Evolutionary conservation across 2,797 vertebrate genomes (phyloP).

Genomic region (Enteromius unitaeniatus): DNA sequence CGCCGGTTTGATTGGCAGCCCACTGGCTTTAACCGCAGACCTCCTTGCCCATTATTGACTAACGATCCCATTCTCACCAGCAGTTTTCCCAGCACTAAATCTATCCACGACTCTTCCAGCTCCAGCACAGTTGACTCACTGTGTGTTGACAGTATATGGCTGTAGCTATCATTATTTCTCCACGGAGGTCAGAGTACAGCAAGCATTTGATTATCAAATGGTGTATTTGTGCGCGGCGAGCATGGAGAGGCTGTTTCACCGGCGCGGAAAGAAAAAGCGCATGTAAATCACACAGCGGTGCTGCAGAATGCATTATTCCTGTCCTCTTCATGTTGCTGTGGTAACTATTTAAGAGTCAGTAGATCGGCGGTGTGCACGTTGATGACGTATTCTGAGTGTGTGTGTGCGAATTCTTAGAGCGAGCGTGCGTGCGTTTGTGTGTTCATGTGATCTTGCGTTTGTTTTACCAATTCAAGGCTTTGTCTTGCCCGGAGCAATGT

Average conservation of each 20-base stretch:
- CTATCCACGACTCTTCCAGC: constrained; percentile 24
- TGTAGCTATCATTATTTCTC: constrained; percentile 52
- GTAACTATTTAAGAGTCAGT: constrained; percentile 82
- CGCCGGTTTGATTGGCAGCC: constrained; percentile 11
- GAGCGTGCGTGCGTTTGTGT: constrained; percentile 8
- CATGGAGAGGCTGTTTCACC: constrained; percentile 48
- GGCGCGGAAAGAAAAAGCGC: constrained; percentile 56
- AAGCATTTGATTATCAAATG: constrained; percentile 56
- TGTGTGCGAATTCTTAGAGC: constrained; percentile 22
- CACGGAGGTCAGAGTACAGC: constrained; percentile 48
- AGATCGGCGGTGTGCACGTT: constrained; percentile 70
- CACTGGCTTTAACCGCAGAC: constrained; percentile 22
- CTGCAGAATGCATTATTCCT: constrained; percentile 78
- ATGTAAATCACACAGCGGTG: constrained; percentile 71
- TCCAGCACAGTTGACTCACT: constrained; percentile 33
- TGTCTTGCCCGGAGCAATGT: constrained; percentile 51
- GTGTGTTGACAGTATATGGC: constrained; percentile 20
- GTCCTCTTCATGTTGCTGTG: constrained; percentile 81
- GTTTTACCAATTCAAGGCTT: constrained; percentile 66
- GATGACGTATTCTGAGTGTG: constrained; percentile 65
- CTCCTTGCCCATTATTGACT: constrained; percentile 29
- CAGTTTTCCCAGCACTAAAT: constrained; percentile 25
- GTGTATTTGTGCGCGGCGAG: constrained; percentile 45
- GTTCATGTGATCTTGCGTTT: constrained; percentile 35
- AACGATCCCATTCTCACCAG: constrained; percentile 21